phyloP scores from a whole-genome alignment of 2,797 vertebrate genomes.

The Bradypus variegatus region DNA sequence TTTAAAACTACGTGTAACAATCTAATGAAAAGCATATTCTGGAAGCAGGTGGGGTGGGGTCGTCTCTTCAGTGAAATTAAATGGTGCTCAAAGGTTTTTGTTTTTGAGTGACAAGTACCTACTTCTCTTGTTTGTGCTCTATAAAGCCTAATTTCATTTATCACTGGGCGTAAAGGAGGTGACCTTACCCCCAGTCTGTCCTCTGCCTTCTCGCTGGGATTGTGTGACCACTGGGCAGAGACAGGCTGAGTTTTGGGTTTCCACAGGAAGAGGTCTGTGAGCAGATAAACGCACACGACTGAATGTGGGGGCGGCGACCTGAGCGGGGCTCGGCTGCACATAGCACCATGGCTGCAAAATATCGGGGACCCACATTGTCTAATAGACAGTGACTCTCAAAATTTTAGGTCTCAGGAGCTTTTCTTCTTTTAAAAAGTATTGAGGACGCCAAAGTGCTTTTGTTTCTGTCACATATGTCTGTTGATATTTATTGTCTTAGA shows the following conservation, averaged over 20 bases:
- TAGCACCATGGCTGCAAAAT: neutral
- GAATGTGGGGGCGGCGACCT: neutral
- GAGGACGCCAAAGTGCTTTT: neutral
- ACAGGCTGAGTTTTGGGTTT: neutral
- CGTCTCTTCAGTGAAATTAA: neutral
- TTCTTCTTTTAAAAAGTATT: neutral
- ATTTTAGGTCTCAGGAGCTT: neutral
- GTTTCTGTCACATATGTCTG: neutral
- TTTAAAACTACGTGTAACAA: neutral
- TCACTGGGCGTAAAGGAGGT: neutral
- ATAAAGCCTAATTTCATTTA: neutral
- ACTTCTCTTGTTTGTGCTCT: neutral
- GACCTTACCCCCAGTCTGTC: neutral
- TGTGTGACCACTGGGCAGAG: neutral
- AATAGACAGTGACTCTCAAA: neutral
- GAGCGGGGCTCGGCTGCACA: conserved; percentile 3
- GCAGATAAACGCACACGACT: neutral
- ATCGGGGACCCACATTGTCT: neutral
- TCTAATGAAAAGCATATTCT: neutral
- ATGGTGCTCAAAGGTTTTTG: neutral
- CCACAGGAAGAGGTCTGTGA: neutral
- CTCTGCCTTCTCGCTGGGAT: neutral
- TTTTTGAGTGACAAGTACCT: neutral
- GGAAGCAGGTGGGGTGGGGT: neutral
- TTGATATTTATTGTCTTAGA: neutral